Evolutionary conservation across 64 coral and sea anemone genomes (phyloP).

Genomic region (Dendrophyllia cribrosa): DNA sequence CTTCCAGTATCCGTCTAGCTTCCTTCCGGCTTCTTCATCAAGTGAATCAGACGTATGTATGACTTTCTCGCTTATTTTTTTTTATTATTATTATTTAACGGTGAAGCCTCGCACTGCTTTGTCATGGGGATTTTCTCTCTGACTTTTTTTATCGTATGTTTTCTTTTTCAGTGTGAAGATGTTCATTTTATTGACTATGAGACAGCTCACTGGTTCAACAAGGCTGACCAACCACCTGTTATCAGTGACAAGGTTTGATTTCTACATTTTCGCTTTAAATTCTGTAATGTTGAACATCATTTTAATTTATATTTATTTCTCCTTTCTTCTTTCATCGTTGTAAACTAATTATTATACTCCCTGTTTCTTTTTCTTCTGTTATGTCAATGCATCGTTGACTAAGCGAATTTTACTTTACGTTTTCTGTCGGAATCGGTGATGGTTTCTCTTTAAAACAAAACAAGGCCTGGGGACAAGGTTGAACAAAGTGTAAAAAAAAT

Average conservation of each 20-base stretch:
- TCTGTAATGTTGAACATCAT: not conserved
- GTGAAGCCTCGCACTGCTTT: not conserved
- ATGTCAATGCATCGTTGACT: too few species aligned
- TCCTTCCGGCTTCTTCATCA: constrained; percentile 45
- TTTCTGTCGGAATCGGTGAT: too few species aligned
- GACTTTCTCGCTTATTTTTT: too few species aligned
- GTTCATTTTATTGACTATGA: constrained; percentile 74
- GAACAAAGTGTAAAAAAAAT: too few species aligned
- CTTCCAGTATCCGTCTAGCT: constrained; percentile 77
- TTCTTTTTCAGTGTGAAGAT: constrained; percentile 44
- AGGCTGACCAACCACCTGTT: constrained; percentile 25
- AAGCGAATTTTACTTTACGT: too few species aligned
- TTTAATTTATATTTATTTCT: not conserved
- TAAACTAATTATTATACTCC: too few species aligned
- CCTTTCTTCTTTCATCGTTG: not conserved
- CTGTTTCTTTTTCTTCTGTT: too few species aligned
- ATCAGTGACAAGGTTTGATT: constrained; percentile 54
- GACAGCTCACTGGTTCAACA: constrained; percentile 78
- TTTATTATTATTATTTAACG: not conserved
- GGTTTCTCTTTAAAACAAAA: too few species aligned
- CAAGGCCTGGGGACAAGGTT: too few species aligned
- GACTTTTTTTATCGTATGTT: not conserved
- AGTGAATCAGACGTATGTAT: not conserved
- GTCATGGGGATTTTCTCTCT: not conserved
- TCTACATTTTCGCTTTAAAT: not conserved